Evolutionary conservation across 2,797 vertebrate species (phyloP).

Genomic region (Sebastes trivittatus): DNA sequence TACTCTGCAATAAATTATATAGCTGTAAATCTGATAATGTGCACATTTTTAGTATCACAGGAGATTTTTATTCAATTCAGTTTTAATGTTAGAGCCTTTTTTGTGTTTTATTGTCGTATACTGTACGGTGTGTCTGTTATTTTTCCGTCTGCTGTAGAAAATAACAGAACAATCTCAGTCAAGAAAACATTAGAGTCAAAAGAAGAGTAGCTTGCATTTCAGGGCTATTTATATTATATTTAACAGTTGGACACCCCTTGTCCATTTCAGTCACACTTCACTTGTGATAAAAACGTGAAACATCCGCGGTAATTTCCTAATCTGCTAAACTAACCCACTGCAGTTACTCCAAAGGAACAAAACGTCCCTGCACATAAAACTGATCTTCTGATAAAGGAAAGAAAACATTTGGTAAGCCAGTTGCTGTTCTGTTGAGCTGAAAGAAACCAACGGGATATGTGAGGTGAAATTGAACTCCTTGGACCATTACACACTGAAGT

Average conservation of each 20-base stretch:
- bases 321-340: not conserved
- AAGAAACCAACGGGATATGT: slow-evolving; percentile 36
- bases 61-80: not conserved
- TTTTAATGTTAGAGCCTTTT: not conserved
- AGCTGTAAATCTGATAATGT: not conserved
- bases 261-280: not conserved
- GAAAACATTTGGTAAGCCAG: slow-evolving; percentile 25
- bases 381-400: slow-evolving; percentile 44
- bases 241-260: not conserved
- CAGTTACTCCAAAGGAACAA: not conserved
- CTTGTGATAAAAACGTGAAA: not conserved
- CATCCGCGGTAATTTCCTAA: not conserved
- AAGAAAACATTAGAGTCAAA: not conserved
- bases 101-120: not conserved
- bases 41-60: not conserved
- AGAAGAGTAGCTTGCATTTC: not conserved
- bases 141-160: not conserved
- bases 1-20: not conserved
- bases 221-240: not conserved
- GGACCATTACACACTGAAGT: slow-evolving; percentile 67
- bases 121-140: not conserved
- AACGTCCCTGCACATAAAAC: not conserved
- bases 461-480: slow-evolving; percentile 60
- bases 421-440: slow-evolving; percentile 24
- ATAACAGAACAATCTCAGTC: not conserved